phyloP scores from a whole-genome alignment of 2,113 vertebrate genomes.

The Chlorodrepanis virens region DNA sequence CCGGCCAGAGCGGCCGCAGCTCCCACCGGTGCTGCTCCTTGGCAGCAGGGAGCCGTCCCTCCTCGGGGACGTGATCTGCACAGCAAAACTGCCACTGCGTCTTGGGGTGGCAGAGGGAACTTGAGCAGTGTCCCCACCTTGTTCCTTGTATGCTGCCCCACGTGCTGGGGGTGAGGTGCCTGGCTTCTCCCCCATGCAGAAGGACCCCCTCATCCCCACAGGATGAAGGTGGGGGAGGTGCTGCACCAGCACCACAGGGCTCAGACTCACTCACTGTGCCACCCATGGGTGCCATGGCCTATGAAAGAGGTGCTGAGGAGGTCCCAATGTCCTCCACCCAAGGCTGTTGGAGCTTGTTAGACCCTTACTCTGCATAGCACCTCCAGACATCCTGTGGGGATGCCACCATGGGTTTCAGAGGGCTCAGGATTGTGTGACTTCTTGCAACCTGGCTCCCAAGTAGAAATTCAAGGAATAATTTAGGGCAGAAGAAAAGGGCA shows the following conservation, averaged over 20 bases:
- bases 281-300: rapidly evolving
- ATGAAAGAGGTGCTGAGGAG: not conserved
- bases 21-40: not conserved
- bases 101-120: not conserved
- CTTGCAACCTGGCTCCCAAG: not conserved
- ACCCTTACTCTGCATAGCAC: not conserved
- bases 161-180: rapidly evolving
- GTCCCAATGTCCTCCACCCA: not conserved
- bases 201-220: rapidly evolving
- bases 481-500: not conserved
- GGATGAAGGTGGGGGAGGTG: not conserved
- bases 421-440: not conserved
- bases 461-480: not conserved
- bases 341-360: not conserved
- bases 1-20: not conserved
- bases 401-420: rapidly evolving
- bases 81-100: not conserved
- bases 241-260: not conserved
- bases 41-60: not conserved
- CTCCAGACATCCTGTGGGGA: not conserved
- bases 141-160: not conserved
- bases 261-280: rapidly evolving
- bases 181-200: not conserved
- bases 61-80: rapidly evolving
- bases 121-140: not conserved